Base-by-base conservation (phyloP, 2,888 invertebrate genomes). In the Nowickia ferox region DNA sequence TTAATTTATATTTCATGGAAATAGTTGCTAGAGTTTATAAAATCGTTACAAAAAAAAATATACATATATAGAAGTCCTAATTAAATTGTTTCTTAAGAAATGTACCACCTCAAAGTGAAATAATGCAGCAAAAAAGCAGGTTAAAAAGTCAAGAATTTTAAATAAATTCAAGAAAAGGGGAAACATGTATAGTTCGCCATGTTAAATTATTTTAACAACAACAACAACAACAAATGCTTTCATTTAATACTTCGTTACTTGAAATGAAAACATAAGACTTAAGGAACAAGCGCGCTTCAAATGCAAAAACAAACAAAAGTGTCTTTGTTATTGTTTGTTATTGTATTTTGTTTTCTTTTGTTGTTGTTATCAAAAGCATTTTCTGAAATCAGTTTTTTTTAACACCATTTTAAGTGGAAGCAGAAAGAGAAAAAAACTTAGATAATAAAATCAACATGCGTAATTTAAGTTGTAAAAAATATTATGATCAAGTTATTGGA, bases 231-330 rank as follows among this genome's bases (percentile, higher is more conserved):
- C 3, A 38, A 6, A 57, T 17, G 22, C n/a, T 46, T 59, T 42
- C 10, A 44, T 15, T 68, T 30, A 15, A 46, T 38, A 17, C 17
- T 40, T 48, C 19, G 1, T 1, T 44, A 15, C 0, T 61, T 19
- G 1, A 55, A 17, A 13, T 66, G 19, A 46, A 75, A 81, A 68
- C 75, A 53, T 69, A 75, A 75, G 81, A 81, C 74, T 81, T 81
- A 68, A 81, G 68, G 30, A 19, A 15, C 68, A 68, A 9, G 46
- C 74, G 19, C 42, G 30, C n/a, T 22, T 19, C 46, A 48, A 17
- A 4, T 63, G 1, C 3, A 5, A 42, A 61, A 61, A 17, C 17
- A 42, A 30, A 30, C 30, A 30, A 30, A 30, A 30, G 30, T 30
- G 30, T 30, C 30, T 30, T 30, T 30, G 30, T 30, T 30, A 30